A percentile compares a stretch with the other conserved stretches of the same genome.
phyloP scores from a whole-genome alignment of 2,888 invertebrate genomes.

The Hyposoter dolosus region DNA sequence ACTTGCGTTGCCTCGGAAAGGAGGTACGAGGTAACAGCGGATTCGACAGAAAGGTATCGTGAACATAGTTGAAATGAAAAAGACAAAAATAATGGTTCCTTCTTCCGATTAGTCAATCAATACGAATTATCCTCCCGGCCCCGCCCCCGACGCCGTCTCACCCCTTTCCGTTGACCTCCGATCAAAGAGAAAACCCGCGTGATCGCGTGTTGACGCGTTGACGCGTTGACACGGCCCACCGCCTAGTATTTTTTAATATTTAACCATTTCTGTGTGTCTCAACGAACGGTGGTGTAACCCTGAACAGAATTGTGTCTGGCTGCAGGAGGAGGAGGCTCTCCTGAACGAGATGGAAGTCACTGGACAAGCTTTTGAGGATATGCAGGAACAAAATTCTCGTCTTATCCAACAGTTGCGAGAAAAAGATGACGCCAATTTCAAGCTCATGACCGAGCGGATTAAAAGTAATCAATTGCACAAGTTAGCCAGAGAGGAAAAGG shows the following conservation, averaged over 20 bases:
- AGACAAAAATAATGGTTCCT: conserved; percentile 18
- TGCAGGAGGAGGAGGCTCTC: conserved; percentile 96
- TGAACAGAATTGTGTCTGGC: conserved; percentile 84
- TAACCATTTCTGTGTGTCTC: conserved; percentile 68
- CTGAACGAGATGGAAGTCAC: conserved; percentile 99
- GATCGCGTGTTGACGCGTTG: conserved; percentile 55
- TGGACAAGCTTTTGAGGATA: conserved; percentile 99
- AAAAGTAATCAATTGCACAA: conserved; percentile 98
- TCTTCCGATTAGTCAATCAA: conserved; percentile 6
- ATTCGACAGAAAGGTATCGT: conserved; percentile 69
- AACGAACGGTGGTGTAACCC: conserved; percentile 82
- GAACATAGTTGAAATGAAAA: conserved; percentile 62
- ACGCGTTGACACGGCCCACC: conserved; percentile 54
- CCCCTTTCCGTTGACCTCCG: conserved; percentile 3
- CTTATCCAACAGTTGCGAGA: conserved; percentile 97
- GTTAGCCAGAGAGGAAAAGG: conserved; percentile 96
- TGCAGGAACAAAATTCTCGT: conserved; percentile 99
- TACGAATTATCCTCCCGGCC: not conserved
- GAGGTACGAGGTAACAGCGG: conserved; percentile 69
- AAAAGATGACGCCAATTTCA: conserved; percentile 99
- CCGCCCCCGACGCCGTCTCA: not conserved
- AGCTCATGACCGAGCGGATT: conserved; percentile 98
- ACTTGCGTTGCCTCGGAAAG: conserved; percentile 66
- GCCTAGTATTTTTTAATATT: conserved; percentile 51
- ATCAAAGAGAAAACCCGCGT: conserved; percentile 40